Evolutionary conservation across 1,140 invertebrate species (phyloP).

Genomic region (Onthophagus taurus): DNA sequence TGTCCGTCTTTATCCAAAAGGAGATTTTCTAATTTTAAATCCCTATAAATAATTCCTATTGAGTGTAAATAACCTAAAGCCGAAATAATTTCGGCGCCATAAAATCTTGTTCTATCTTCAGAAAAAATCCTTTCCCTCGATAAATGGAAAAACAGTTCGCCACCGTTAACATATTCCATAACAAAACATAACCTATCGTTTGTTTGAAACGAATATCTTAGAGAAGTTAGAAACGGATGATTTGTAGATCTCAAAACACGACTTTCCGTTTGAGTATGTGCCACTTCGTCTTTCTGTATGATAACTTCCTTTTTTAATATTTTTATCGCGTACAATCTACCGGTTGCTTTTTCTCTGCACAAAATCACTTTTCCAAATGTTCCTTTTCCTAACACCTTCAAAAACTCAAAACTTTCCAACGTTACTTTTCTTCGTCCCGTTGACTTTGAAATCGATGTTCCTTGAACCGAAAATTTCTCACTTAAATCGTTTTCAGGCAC

Average conservation of each 20-base stretch:
- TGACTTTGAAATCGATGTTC: conserved; percentile 62
- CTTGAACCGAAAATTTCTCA: conserved; percentile 68
- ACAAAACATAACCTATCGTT: conserved; percentile 97
- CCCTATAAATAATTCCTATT: conserved; percentile 47
- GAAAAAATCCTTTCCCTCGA: conserved; percentile 85
- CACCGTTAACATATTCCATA: conserved; percentile 99
- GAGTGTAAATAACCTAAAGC: conserved; percentile 93
- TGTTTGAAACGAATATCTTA: conserved; percentile 99
- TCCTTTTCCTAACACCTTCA: conserved; percentile 95
- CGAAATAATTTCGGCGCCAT: conserved; percentile 97
- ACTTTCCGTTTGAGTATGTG: conserved; percentile 97
- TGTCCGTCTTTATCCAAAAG: conserved; percentile 97
- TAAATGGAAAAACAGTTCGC: conserved; percentile 97
- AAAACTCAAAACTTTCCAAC: conserved; percentile 65
- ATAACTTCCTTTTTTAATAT: conserved; percentile 99
- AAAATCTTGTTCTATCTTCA: conserved; percentile 94
- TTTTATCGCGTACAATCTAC: conserved; percentile 95
- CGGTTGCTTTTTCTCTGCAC: conserved; percentile 90
- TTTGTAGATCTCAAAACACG: conserved; percentile 91
- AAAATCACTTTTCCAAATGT: conserved; percentile 99
- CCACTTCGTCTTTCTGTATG: conserved; percentile 97
- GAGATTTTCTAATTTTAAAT: conserved; percentile 97
- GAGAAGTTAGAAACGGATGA: conserved; percentile 97
- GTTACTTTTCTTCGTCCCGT: conserved; percentile 77
- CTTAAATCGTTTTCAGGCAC: conserved; percentile 55